phyloP scores from a whole-genome alignment of 2,888 invertebrate species.

The Noctua pronuba region DNA sequence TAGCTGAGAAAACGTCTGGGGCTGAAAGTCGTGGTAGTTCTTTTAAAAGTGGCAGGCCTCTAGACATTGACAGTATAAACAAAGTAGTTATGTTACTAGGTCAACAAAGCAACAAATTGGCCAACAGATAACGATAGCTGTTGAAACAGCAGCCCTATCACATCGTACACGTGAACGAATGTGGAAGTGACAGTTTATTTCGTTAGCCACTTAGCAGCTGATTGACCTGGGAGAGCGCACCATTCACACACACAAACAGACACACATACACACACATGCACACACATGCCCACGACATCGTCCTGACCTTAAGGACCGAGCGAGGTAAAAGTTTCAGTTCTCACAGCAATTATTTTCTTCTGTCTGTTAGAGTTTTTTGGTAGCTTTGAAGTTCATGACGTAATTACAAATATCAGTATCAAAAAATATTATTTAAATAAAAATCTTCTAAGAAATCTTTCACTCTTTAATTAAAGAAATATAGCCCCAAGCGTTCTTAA shows the following conservation, averaged over 20 bases:
- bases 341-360: neutral
- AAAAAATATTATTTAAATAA: neutral
- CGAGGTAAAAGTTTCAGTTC: neutral
- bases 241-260: conserved; percentile 62
- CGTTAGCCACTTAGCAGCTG: conserved; percentile 76
- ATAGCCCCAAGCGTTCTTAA: conserved; percentile 1
- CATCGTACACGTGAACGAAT: conserved; percentile 60
- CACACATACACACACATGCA: conserved; percentile 28
- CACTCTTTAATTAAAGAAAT: conserved; percentile 28
- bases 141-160: conserved; percentile 59
- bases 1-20: neutral
- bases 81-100: conserved; percentile 7
- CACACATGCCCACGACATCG: neutral
- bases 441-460: conserved; percentile 5
- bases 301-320: conserved; percentile 33
- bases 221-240: conserved; percentile 73
- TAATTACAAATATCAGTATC: conserved; percentile 4
- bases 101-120: conserved; percentile 21
- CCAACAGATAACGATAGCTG: conserved; percentile 8
- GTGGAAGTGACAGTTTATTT: conserved; percentile 82
- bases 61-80: neutral
- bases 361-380: neutral
- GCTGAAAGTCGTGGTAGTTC: neutral
- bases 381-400: conserved; percentile 10
- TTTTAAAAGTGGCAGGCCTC: neutral